These are phyloP conservation scores for Aelia acuminata DNA, from an alignment of 2,888 invertebrate genomes.

Conservation along the genomic window DNA sequence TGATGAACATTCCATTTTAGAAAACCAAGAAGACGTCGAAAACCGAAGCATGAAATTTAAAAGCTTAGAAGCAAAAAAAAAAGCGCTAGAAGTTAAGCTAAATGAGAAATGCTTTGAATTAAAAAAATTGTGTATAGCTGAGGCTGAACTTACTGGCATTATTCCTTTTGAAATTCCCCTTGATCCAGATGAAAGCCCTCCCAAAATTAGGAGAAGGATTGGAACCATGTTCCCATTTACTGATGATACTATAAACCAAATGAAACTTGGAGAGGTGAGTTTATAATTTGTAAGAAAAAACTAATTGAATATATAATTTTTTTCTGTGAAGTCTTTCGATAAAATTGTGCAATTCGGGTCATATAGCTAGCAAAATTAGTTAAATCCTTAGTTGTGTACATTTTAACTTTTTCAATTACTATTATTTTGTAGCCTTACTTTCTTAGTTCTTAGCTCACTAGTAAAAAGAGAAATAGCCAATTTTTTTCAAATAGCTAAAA, in stretches of 20 bases:
- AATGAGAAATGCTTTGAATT: slow-evolving; percentile 84
- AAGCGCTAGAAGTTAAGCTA: slow-evolving; percentile 83
- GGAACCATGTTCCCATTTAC: slow-evolving; percentile 79
- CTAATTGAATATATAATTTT: background rate
- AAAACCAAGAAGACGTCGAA: slow-evolving; percentile 48
- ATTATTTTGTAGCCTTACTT: too few species aligned
- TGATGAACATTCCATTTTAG: background rate
- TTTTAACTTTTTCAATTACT: too few species aligned
- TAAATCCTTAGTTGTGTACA: too few species aligned
- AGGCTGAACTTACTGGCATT: slow-evolving; percentile 81
- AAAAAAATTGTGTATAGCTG: slow-evolving; percentile 84
- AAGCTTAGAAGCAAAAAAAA: slow-evolving; percentile 76
- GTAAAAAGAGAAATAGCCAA: too few species aligned
- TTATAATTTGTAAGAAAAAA: too few species aligned
- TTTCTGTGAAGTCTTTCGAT: too few species aligned
- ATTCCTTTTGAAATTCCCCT: slow-evolving; percentile 84
- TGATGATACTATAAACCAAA: slow-evolving; percentile 68
- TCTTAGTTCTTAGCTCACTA: too few species aligned
- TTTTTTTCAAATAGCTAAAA: too few species aligned
- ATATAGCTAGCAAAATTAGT: too few species aligned
- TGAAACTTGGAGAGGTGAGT: slow-evolving; percentile 38
- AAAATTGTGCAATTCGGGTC: too few species aligned
- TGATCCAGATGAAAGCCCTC: slow-evolving; percentile 79
- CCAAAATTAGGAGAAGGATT: slow-evolving; percentile 76
- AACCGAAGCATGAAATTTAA: slow-evolving; percentile 47